phyloP scores from a whole-genome alignment of 1,140 invertebrate species.

The Hermetia illucens region DNA sequence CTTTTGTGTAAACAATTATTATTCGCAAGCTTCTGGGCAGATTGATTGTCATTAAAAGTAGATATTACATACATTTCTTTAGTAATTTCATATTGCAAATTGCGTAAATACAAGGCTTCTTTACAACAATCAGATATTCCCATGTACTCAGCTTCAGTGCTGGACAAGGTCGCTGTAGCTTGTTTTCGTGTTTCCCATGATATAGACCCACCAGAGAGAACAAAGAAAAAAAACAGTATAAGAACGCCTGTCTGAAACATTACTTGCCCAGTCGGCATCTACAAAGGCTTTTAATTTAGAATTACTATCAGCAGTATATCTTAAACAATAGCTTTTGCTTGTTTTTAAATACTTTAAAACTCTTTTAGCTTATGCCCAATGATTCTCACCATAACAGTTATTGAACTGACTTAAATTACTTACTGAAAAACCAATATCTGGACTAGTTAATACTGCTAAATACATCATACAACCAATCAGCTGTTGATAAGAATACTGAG shows the following conservation, averaged over 20 bases:
- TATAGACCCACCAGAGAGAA: conserved; percentile 12
- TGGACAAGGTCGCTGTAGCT: conserved; percentile 15
- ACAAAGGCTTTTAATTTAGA: conserved; percentile 11
- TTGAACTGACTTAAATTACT: conserved; percentile 25
- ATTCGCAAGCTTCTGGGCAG: conserved; percentile 20
- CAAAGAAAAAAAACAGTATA: conserved; percentile 18
- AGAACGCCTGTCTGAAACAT: conserved; percentile 18
- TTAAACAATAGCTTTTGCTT: conserved; percentile 16
- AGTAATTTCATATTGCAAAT: conserved; percentile 10
- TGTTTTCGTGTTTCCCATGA: conserved; percentile 18
- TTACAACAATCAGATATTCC: conserved; percentile 10
- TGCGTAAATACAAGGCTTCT: conserved; percentile 13
- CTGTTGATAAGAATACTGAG: conserved; percentile 11
- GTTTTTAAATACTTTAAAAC: conserved; percentile 30
- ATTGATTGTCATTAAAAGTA: conserved; percentile 24
- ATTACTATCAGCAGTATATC: conserved; percentile 10
- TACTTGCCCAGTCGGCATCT: conserved; percentile 29
- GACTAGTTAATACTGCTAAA: conserved; percentile 20
- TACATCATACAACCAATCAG: conserved; percentile 19
- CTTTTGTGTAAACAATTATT: conserved; percentile 24
- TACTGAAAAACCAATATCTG: conserved; percentile 28
- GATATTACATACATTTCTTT: conserved; percentile 1
- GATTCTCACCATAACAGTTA: conserved; percentile 13
- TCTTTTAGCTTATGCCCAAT: conserved; percentile 28
- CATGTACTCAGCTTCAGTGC: conserved; percentile 24